Conservation (phyloP, 2,888 invertebrate genomes). For the Polia nebulosa region DNA sequence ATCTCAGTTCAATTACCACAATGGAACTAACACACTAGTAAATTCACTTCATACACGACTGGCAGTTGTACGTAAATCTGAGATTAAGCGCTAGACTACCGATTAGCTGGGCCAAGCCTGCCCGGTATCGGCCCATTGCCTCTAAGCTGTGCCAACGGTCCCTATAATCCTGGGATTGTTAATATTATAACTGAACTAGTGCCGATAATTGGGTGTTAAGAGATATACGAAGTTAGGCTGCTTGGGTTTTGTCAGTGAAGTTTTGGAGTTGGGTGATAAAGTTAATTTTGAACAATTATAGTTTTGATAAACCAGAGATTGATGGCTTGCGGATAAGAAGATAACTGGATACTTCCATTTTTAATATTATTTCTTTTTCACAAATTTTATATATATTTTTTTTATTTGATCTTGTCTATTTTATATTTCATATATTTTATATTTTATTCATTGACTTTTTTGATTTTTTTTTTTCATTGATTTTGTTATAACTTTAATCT, state of each 20-base stretch:
- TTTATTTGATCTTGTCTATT: no score
- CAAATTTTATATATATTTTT: no score
- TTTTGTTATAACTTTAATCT: no score
- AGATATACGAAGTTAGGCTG: constrained; percentile 35
- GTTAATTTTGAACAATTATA: not conserved
- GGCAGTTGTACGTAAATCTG: constrained; percentile 56
- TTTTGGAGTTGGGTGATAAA: constrained; percentile 4
- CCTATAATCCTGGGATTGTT: constrained; percentile 44
- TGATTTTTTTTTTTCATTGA: no score
- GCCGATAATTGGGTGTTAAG: constrained; percentile 51
- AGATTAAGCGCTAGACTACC: constrained; percentile 63
- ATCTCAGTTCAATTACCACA: constrained; percentile 54
- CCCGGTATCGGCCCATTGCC: constrained; percentile 52
- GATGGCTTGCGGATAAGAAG: not conserved
- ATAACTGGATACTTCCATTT: no score
- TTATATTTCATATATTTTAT: no score
- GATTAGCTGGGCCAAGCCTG: constrained; percentile 57
- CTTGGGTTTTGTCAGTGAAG: constrained; percentile 20
- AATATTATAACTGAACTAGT: constrained; percentile 50
- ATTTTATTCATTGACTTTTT: no score
- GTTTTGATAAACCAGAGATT: not conserved
- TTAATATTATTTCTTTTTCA: no score
- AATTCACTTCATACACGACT: constrained; percentile 47
- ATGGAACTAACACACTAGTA: constrained; percentile 41
- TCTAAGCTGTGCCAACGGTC: constrained; percentile 47